A percentile compares a stretch with the other conserved stretches of the same genome.
phyloP scores from a whole-genome alignment of 2,797 vertebrate genomes.

The Scolopax rusticola region DNA sequence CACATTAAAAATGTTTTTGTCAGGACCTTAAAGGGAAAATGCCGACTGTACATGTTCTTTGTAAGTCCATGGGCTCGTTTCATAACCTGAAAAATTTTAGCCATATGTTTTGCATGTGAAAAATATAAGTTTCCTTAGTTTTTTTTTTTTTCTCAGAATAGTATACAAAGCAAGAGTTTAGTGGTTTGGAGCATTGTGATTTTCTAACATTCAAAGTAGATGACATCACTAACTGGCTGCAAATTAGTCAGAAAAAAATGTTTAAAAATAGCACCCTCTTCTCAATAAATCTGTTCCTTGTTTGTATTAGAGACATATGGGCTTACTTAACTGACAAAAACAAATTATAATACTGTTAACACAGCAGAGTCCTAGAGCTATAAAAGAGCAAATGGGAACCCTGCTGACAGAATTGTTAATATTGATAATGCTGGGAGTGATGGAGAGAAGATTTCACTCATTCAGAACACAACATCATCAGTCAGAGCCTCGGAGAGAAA shows the following conservation, averaged over 20 bases:
- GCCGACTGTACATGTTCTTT: neutral
- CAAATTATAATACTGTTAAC: constrained; percentile 1
- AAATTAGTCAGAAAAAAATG: constrained; percentile 20
- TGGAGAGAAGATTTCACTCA: neutral
- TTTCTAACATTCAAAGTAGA: neutral
- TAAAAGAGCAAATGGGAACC: neutral
- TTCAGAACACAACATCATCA: neutral
- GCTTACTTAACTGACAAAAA: neutral
- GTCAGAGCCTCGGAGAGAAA: neutral
- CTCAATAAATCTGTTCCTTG: neutral
- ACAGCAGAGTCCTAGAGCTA: neutral
- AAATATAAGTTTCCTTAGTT: neutral
- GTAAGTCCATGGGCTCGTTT: neutral
- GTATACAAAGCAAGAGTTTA: neutral
- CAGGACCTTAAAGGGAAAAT: neutral
- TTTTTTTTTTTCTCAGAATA: neutral
- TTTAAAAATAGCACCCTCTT: constrained; percentile 25
- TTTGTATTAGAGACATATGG: constrained; percentile 32
- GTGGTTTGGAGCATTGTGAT: constrained; percentile 15
- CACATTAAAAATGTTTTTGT: neutral
- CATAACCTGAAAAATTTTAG: neutral
- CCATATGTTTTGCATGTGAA: neutral
- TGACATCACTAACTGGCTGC: constrained; percentile 45
- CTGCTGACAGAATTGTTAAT: neutral
- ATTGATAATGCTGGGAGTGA: neutral